Evolutionary conservation across 2,888 invertebrate genomes (phyloP).

Genomic region (Tipula lateralis): DNA sequence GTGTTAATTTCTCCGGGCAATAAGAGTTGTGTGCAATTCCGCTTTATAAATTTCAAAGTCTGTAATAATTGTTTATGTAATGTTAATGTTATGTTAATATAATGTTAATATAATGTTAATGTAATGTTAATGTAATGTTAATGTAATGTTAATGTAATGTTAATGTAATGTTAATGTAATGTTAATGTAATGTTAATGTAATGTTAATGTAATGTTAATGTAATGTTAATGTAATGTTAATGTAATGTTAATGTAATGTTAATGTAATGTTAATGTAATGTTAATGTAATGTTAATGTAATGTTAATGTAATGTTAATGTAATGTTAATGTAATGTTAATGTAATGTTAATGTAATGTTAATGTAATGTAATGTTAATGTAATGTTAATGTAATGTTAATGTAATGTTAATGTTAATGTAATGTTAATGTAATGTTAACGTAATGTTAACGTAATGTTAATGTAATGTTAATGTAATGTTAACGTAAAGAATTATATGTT

Average conservation of each 20-base stretch:
- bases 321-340: background rate
- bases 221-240: background rate
- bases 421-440: too few species aligned
- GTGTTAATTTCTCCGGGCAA: slow-evolving; percentile 69
- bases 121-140: background rate
- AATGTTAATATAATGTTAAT: background rate
- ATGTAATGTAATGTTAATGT: background rate
- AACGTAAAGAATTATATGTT: too few species aligned
- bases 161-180: background rate
- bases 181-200: background rate
- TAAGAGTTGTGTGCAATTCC: slow-evolving; percentile 60
- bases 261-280: background rate
- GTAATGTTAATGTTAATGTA: background rate
- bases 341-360: background rate
- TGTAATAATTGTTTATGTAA: slow-evolving; percentile 27
- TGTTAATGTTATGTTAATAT: too few species aligned
- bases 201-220: background rate
- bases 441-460: background rate
- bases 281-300: background rate
- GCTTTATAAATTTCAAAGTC: slow-evolving; percentile 63
- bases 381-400: background rate
- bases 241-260: background rate
- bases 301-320: background rate
- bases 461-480: background rate
- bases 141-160: background rate